Base-by-base conservation (phyloP, 2,113 vertebrate genomes). In the Cyprinodon tularosa region DNA sequence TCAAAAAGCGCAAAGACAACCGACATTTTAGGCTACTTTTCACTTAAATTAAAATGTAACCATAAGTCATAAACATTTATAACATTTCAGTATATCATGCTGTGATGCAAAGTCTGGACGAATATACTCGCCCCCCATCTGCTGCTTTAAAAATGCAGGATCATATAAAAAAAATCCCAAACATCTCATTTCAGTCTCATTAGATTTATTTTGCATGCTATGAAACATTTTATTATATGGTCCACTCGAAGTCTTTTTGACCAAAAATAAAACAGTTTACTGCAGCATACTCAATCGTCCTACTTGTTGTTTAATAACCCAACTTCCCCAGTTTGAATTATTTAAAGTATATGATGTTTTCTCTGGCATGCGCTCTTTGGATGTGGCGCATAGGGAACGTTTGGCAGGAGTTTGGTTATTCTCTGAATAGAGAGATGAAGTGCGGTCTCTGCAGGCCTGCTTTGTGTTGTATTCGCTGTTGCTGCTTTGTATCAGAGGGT, bases 401-500 rank as follows among this genome's bases (percentile, higher is more conserved):
- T 17, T 22, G 59, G 68, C 39, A 4, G 47, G 14, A 20, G 42
- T 48, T 50, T 4, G 3, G 22, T 36, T 11, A 36, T 73, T 73
- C 68, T 40, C 0, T 50, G 7, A 39, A 60, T 76, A 14, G 9
- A 62, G 45, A 66, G 83, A 60, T 53, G 65, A 67, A 72, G 47
- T 60, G 17, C 2, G 36, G 60, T 1, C 11, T 48, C 1, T 17
- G 6, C 5, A 15, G 20, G 14, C 29, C 40, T 65, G 0, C 3
- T 65, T 65, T 45, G 75, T 68, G 40, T 63, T 59, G 77, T 47
- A 6, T 75, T 48, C 64, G 73, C 37, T 20, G 50, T 20, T 74
- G 67, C 17, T 70, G 37, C 48, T 66, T 68, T 74, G 39, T 71
- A 57, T 37, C 66, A 72, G 44, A 36, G 44, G 72, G 59, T 74